phyloP scores from a whole-genome alignment of 2,888 invertebrate species.

The Thysanoteuthis rhombus region DNA sequence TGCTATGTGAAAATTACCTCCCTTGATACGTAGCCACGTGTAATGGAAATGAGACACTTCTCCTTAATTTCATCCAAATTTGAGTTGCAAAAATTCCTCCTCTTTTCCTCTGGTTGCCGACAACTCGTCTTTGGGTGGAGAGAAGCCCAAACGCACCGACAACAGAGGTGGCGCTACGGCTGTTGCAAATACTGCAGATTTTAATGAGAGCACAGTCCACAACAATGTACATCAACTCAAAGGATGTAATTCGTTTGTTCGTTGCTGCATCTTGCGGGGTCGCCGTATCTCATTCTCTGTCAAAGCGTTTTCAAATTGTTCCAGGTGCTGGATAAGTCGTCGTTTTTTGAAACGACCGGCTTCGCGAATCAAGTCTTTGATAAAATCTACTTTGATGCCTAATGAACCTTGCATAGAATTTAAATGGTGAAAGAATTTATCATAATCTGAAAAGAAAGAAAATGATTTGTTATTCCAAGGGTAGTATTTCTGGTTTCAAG shows the following conservation, averaged over 20 bases:
- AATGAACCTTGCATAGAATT: conserved; percentile 56
- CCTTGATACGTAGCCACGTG: too few relatives aligned
- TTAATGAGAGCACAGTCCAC: not conserved
- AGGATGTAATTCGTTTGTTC: conserved; percentile 21
- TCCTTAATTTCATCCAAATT: too few relatives aligned
- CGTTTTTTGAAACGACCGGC: conserved; percentile 62
- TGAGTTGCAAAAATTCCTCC: too few relatives aligned
- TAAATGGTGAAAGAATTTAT: conserved; percentile 56
- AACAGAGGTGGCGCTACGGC: not conserved
- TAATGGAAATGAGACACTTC: too few relatives aligned
- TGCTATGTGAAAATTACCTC: too few relatives aligned
- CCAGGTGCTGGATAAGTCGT: conserved; percentile 50
- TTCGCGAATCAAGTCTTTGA: conserved; percentile 59
- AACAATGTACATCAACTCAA: not conserved
- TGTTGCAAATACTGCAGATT: not conserved
- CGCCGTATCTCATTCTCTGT: conserved; percentile 38
- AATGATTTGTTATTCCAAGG: too few relatives aligned
- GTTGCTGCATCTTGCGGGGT: conserved; percentile 18
- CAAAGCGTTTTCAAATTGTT: conserved; percentile 52
- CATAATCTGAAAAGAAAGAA: conserved; percentile 56
- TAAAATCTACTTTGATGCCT: conserved; percentile 54
- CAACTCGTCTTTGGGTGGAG: too few relatives aligned
- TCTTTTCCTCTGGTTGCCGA: too few relatives aligned
- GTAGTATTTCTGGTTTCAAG: too few relatives aligned
- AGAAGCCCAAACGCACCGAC: too few relatives aligned